phyloP scores from a whole-genome alignment of 1,140 invertebrate genomes.

The Marisa cornuarietis region DNA sequence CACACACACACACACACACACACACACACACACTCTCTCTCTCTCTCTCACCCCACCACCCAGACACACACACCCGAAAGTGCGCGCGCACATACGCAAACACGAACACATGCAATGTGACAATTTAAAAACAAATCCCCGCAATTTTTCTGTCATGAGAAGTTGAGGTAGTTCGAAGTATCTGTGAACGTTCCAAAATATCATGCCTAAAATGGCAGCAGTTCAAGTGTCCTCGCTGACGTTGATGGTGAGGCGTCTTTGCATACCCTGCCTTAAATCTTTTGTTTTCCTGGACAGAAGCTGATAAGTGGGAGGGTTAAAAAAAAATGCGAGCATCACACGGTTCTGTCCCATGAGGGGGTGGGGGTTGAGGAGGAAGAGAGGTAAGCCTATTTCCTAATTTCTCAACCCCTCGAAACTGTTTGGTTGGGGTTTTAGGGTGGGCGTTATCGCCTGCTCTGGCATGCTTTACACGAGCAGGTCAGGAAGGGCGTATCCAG shows the following conservation, averaged over 20 bases:
- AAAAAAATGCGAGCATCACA: neutral
- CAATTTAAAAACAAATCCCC: neutral
- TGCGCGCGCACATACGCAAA: too few relatives aligned
- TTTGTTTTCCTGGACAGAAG: neutral
- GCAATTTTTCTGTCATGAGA: neutral
- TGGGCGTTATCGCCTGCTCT: constrained; percentile 6
- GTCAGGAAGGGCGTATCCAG: constrained; percentile 13
- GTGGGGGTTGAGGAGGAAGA: too few relatives aligned
- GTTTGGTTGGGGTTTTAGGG: too few relatives aligned
- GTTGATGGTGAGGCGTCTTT: neutral
- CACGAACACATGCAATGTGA: neutral
- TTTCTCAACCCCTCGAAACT: too few relatives aligned
- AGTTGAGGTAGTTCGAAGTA: neutral
- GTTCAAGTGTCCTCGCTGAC: neutral
- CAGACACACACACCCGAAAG: too few relatives aligned
- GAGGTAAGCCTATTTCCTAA: too few relatives aligned
- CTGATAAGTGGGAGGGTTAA: neutral
- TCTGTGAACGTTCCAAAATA: neutral
- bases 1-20: too few relatives aligned
- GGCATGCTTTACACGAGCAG: constrained; percentile 13
- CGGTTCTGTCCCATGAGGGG: neutral
- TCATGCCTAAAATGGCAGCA: neutral
- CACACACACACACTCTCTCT: too few relatives aligned
- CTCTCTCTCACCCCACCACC: too few relatives aligned
- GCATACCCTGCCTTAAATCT: neutral